Conservation (phyloP, 2,113 vertebrate species). For the Halichoeres trimaculatus region DNA sequence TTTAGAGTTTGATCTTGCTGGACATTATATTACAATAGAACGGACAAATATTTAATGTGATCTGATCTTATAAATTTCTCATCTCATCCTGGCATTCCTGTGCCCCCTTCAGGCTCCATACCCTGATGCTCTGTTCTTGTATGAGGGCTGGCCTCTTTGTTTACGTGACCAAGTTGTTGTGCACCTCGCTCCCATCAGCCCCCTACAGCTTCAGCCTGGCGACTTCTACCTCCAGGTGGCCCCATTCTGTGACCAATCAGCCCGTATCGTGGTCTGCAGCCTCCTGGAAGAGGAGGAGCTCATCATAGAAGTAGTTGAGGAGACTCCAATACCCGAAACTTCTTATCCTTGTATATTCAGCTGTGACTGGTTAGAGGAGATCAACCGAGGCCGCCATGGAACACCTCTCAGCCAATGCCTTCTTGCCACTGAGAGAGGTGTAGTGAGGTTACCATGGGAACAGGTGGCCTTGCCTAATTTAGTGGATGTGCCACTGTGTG, state of each 20-base stretch:
- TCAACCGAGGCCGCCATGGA: conserved; percentile 80
- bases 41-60: not conserved
- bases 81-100: not conserved
- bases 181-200: conserved; percentile 86
- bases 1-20: not conserved
- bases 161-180: conserved; percentile 86
- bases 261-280: conserved; percentile 85
- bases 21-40: not conserved
- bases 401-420: conserved; percentile 84
- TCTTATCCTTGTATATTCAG: conserved; percentile 87
- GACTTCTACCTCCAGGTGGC: conserved; percentile 93
- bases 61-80: not conserved
- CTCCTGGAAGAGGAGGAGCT: conserved; percentile 84
- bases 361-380: conserved; percentile 83
- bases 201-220: conserved; percentile 84
- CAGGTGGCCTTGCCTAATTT: conserved; percentile 87
- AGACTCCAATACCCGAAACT: conserved; percentile 80
- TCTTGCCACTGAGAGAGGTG: conserved; percentile 84
- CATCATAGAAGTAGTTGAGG: conserved; percentile 74
- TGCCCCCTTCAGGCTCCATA: conserved; percentile 83
- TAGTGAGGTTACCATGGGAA: conserved; percentile 86
- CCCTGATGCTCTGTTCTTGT: conserved; percentile 85
- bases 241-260: conserved; percentile 83
- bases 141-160: conserved; percentile 94
- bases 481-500: conserved; percentile 65